Evolutionary conservation across 2,797 vertebrate species (phyloP).

Genomic region (Pseudochromis fuscus): DNA sequence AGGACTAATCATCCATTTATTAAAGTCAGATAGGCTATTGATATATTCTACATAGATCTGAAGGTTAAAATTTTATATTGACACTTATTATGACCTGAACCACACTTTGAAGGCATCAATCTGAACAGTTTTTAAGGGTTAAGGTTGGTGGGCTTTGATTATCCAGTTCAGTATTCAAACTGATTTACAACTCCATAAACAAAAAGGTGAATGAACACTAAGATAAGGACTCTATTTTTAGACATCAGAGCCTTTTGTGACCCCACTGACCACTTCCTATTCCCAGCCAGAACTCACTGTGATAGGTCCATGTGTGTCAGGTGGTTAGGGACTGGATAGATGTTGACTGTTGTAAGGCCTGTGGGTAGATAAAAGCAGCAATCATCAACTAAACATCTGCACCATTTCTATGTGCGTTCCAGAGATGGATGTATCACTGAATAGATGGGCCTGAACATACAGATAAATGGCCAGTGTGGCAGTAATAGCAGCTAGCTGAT

Average conservation of each 20-base stretch:
- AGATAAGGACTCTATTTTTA: slow-evolving; percentile 29
- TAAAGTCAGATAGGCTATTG: too few relatives aligned
- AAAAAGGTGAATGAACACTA: neutral
- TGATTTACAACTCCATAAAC: neutral
- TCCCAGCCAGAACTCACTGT: slow-evolving; percentile 85
- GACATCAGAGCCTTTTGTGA: slow-evolving; percentile 13
- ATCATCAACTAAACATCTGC: slow-evolving; percentile 52
- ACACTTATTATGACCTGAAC: too few relatives aligned
- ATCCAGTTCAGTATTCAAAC: neutral
- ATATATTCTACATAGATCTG: too few relatives aligned
- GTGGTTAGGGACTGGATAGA: slow-evolving; percentile 93
- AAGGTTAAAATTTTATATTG: too few relatives aligned
- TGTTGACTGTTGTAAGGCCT: slow-evolving; percentile 91
- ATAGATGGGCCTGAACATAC: slow-evolving; percentile 19
- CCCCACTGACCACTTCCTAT: slow-evolving; percentile 27
- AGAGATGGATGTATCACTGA: slow-evolving; percentile 8
- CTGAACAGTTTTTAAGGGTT: too few relatives aligned
- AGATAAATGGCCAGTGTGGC: slow-evolving; percentile 31
- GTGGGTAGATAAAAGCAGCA: slow-evolving; percentile 66
- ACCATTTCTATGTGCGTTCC: slow-evolving; percentile 10
- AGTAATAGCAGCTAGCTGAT: slow-evolving; percentile 32
- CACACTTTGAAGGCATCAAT: too few relatives aligned
- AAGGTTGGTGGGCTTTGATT: neutral
- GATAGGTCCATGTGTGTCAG: slow-evolving; percentile 92
- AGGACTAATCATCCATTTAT: too few relatives aligned